Conservation (phyloP, 1,140 invertebrate genomes). For the Acromyrmex charruanus region DNA sequence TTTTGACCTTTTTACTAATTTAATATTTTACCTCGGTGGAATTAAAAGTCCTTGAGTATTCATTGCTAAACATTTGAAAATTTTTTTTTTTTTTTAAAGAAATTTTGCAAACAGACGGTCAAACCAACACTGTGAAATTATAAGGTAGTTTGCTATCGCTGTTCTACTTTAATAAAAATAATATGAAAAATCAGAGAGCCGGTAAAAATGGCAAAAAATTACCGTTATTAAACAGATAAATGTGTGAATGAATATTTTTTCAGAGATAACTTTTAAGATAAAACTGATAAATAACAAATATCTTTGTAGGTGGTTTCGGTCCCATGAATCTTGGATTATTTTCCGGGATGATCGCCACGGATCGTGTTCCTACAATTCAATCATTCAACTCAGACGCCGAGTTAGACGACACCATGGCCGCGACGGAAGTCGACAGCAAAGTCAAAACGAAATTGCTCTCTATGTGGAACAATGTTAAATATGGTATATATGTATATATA, state of each 20-base stretch:
- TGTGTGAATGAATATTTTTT: background rate
- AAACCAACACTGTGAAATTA: no score
- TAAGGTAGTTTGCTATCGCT: no score
- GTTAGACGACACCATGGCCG: constrained; percentile 80
- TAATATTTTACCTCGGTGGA: no score
- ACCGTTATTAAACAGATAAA: background rate
- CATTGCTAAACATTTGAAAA: no score
- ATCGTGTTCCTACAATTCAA: constrained; percentile 78
- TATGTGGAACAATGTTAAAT: constrained; percentile 97
- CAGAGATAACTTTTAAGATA: background rate
- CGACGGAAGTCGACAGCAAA: constrained; percentile 90
- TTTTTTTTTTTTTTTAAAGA: no score
- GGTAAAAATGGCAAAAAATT: background rate
- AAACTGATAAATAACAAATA: background rate
- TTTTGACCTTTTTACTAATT: no score
- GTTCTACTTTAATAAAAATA: background rate
- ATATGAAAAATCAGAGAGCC: background rate
- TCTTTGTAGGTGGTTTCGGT: constrained; percentile 75
- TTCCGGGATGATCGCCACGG: constrained; percentile 77
- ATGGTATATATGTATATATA: constrained; percentile 87
- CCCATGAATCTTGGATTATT: constrained; percentile 77
- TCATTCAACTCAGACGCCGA: constrained; percentile 71
- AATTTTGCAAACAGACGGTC: no score
- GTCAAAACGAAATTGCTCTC: constrained; percentile 93
- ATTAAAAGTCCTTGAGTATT: no score